A percentile compares a stretch with the other conserved stretches of the same genome.
Conservation (phyloP, 2,113 vertebrate genomes). For the Zingel zingel region DNA sequence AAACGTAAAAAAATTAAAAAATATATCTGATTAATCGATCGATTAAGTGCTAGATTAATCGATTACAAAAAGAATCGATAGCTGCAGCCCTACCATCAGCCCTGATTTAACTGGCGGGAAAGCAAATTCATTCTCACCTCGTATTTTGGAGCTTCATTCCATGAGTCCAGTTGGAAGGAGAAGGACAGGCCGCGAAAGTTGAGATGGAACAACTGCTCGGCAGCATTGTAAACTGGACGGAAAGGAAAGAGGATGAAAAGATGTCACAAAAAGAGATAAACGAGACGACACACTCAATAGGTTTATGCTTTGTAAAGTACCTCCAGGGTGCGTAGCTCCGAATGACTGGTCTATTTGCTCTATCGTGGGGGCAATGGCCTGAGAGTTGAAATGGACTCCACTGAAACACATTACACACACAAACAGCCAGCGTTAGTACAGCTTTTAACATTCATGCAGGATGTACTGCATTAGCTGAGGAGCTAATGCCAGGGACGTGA, state of each 20-base stretch:
- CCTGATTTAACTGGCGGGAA: background rate
- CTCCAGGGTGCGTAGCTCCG: slow-evolving; percentile 98
- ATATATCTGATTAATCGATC: too few relatives aligned
- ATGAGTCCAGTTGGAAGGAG: slow-evolving; percentile 98
- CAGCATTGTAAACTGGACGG: slow-evolving; percentile 94
- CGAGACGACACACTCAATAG: background rate
- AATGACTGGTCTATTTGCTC: slow-evolving; percentile 99
- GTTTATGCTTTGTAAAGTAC: slow-evolving; percentile 77
- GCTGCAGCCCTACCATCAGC: too few relatives aligned
- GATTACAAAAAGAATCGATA: too few relatives aligned
- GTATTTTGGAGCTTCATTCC: slow-evolving; percentile 99
- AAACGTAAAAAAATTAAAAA: too few relatives aligned
- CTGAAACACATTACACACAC: slow-evolving; percentile 79
- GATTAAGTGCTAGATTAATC: too few relatives aligned
- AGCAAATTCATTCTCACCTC: slow-evolving; percentile 87
- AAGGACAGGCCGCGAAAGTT: slow-evolving; percentile 99
- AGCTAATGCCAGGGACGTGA: background rate
- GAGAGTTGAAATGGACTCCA: slow-evolving; percentile 99
- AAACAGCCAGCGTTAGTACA: slow-evolving; percentile 13
- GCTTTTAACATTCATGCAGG: slow-evolving; percentile 17
- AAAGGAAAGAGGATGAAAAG: rapidly evolving
- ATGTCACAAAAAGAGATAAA: background rate
- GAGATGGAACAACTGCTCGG: slow-evolving; percentile 98
- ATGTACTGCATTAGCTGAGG: slow-evolving; percentile 26
- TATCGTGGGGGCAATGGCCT: slow-evolving; percentile 98